Base-by-base conservation (phyloP, 2,888 invertebrate genomes). In the Parochlus steinenii region DNA sequence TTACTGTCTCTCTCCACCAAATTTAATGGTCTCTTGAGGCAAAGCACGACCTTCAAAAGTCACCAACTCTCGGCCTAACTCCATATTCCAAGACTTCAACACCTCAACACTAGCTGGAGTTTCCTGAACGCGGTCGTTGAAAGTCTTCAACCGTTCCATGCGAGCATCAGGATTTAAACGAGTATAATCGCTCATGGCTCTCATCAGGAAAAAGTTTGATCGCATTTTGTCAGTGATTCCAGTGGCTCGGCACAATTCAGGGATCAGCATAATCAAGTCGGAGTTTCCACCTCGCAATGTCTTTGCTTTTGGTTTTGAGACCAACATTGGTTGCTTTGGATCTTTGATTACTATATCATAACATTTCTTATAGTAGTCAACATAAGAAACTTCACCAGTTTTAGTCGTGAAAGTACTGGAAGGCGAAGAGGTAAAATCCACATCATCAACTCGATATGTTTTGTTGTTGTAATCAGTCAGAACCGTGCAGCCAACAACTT, bases 191-290 rank as follows among this genome's bases (percentile, higher is more conserved):
- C 73, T 71, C 41, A 93, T 60, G 0, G 76, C 71, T 33, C 63
- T 64, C 81, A 82, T 81, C 20, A 57, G 39, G 28, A 45, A 58
- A 48, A 72, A 76, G 48, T 74, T 62, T 4, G 50, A 50, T 6
- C 74, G 58, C 76, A 78, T 78, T 0, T 56, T 58, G 33, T 78
- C 79, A 0, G 74, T 73, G 1, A 86, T 54, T 0, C 90, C 92
- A 2, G 92, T 92, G 47, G 83, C 68, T 0, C 74, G 67, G 45
- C 87, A 85, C 28, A 92, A 56, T 56, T 90, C 87, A 0, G 92
- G 92, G n/a, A 35, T 11, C 1, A 35, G 58, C 45, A 67, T 69
- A 7, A 85, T 64, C 1, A 64, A 51, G 40, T 75, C 73, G 0
- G 67, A 61, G 56, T 67, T 63, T 0, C 74, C 76, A 2, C 74